These are phyloP conservation scores for Microtus pennsylvanicus DNA, from an alignment of 2,113 vertebrate species.

Conservation along the genomic window DNA sequence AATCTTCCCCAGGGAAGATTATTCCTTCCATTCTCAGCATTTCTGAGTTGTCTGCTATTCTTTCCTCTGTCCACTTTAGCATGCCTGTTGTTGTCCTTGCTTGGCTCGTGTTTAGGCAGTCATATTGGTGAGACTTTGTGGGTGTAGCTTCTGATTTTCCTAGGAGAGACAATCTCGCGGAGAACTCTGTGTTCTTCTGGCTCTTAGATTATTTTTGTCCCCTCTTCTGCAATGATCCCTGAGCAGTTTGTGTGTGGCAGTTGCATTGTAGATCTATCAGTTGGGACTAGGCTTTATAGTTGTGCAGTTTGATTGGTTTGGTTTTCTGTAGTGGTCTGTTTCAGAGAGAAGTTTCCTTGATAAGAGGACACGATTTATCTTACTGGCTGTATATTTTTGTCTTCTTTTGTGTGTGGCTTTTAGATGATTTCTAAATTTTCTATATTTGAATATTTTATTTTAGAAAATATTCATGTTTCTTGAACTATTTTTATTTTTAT, in stretches of 20 bases:
- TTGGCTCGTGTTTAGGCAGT: neutral
- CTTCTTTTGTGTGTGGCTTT: neutral
- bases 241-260: neutral
- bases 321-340: neutral
- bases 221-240: neutral
- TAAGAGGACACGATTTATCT: neutral
- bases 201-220: too few relatives aligned
- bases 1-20: neutral
- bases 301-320: neutral
- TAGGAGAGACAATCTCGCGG: neutral
- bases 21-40: neutral
- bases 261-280: neutral
- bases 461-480: conserved; percentile 35
- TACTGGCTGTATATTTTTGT: conserved; percentile 31
- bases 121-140: neutral
- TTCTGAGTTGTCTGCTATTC: neutral
- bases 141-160: neutral
- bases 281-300: neutral
- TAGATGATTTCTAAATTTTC: neutral
- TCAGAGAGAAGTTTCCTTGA: neutral
- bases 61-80: neutral
- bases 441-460: conserved; percentile 55
- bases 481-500: conserved; percentile 6
- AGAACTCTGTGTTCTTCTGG: neutral
- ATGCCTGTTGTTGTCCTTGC: neutral